phyloP scores from a whole-genome alignment of 1,140 invertebrate genomes.

The Drosophila triauraria region DNA sequence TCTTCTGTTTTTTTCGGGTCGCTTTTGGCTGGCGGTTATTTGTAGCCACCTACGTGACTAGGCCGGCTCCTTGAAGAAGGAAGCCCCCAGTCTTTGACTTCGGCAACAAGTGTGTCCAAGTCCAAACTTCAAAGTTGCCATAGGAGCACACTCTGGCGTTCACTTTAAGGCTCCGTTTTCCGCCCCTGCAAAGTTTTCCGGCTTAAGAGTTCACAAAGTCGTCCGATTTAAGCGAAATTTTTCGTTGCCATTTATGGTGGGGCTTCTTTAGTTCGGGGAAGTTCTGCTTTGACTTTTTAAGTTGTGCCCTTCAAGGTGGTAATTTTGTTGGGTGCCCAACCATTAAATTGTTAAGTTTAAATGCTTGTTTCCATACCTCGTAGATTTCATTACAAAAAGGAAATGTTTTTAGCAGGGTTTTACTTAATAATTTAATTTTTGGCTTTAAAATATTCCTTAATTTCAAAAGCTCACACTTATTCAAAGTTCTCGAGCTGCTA shows the following conservation, averaged over 20 bases:
- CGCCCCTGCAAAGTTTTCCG: conserved; percentile 33
- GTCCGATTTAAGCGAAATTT: conserved; percentile 26
- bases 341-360: neutral
- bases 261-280: conserved; percentile 10
- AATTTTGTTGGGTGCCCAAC: neutral
- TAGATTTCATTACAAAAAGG: too few species aligned
- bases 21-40: conserved; percentile 65
- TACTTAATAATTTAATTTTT: neutral
- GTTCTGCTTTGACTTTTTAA: conserved; percentile 1
- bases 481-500: too few species aligned
- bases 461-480: neutral
- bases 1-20: conserved; percentile 24
- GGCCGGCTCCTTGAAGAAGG: neutral
- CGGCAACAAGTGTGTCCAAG: conserved; percentile 53
- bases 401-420: neutral
- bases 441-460: neutral
- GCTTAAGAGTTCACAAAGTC: conserved; percentile 44
- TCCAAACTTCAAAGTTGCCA: conserved; percentile 50
- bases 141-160: conserved; percentile 7
- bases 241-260: conserved; percentile 34
- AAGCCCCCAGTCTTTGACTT: conserved; percentile 5
- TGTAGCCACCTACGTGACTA: conserved; percentile 76
- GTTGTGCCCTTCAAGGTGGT: neutral
- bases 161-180: conserved; percentile 30
- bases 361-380: too few species aligned